A percentile compares a stretch with the other conserved stretches of the same genome.
These are phyloP conservation scores for Nudaria mundana DNA, from an alignment of 2,888 invertebrate genomes.

Conservation along the genomic window DNA sequence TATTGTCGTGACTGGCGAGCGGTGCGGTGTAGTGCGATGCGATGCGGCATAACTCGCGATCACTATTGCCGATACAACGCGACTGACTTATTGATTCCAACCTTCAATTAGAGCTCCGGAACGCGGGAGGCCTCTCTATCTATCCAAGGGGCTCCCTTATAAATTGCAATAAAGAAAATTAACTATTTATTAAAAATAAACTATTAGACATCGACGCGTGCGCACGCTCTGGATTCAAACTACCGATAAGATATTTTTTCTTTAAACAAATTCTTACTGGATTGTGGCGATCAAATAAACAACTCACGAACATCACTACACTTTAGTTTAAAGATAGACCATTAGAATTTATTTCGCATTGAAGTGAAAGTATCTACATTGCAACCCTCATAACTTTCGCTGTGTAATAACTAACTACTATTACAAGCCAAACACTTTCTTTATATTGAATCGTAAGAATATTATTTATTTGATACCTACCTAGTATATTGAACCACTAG, in stretches of 20 bases:
- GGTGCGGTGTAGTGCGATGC: constrained; percentile 15
- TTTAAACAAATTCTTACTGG: constrained; percentile 17
- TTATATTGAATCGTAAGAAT: no score
- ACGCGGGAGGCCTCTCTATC: constrained; percentile 34
- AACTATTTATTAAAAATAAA: constrained; percentile 33
- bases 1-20: constrained; percentile 33
- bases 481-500: no score
- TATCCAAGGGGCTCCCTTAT: constrained; percentile 26
- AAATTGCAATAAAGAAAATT: constrained; percentile 36
- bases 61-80: constrained; percentile 38
- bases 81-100: constrained; percentile 57
- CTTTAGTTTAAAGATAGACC: no score
- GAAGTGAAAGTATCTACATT: no score
- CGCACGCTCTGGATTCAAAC: constrained; percentile 5
- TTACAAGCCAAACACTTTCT: no score
- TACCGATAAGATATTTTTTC: constrained; percentile 12
- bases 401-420: no score
- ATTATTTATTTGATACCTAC: no score
- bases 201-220: constrained; percentile 10
- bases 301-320: not conserved
- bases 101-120: constrained; percentile 46
- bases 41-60: constrained; percentile 33
- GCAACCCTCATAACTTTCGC: no score
- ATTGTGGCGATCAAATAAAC: constrained; percentile 2
- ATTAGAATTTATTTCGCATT: no score